Percentiles rank a stretch among this genome's conserved stretches.
Evolutionary conservation across 2,888 invertebrate species (phyloP).

Genomic region (Noctua pronuba): DNA sequence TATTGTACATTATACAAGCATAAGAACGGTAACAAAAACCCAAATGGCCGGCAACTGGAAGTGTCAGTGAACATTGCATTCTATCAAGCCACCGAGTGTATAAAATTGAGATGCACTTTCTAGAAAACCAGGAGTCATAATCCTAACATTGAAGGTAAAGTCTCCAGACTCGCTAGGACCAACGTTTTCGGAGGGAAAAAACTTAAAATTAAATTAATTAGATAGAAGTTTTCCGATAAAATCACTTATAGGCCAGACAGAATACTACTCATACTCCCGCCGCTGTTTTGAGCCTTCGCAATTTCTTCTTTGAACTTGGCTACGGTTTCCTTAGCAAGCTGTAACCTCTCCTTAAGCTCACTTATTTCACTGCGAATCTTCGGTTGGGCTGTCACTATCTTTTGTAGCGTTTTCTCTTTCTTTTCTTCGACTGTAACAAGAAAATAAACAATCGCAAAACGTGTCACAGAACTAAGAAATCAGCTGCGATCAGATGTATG

Average conservation of each 20-base stretch:
- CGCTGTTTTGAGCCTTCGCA: conserved; percentile 81
- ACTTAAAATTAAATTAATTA: not conserved
- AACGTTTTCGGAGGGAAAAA: not conserved
- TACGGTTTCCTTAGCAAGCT: conserved; percentile 96
- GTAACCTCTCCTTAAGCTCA: conserved; percentile 95
- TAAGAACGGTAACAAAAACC: not conserved
- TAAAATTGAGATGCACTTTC: not conserved
- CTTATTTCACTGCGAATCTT: conserved; percentile 95
- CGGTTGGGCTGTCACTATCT: conserved; percentile 94
- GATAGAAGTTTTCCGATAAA: not conserved
- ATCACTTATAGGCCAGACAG: conserved; percentile 59
- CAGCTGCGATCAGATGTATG: not conserved
- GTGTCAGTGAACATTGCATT: not conserved
- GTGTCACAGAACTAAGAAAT: not conserved
- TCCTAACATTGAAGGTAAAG: not conserved
- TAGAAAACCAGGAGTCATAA: not conserved
- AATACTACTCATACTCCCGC: conserved; percentile 61
- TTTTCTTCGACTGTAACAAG: conserved; percentile 95
- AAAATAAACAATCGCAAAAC: conserved; percentile 67
- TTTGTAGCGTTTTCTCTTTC: conserved; percentile 94
- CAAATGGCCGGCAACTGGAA: not conserved
- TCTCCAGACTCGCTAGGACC: not conserved
- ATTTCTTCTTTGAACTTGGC: conserved; percentile 95
- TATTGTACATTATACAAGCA: not conserved
- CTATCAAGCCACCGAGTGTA: not conserved